Base-by-base conservation (phyloP, 1,140 invertebrate genomes). In the Drosophila varians region DNA sequence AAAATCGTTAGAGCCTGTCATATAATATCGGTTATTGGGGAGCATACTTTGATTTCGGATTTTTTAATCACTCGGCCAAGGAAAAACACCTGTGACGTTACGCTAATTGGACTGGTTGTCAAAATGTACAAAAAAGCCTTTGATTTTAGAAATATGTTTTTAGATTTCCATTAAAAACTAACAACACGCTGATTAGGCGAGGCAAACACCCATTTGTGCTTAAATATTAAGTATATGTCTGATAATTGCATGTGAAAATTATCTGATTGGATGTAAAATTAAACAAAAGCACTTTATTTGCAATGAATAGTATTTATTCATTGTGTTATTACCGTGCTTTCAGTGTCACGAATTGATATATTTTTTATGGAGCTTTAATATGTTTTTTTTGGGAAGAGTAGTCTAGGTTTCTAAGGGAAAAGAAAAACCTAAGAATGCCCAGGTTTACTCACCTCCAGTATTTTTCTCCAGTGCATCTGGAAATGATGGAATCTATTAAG, bases 241-340 rank as follows among this genome's bases (percentile, higher is more conserved):
- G 65, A 57, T 61, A 72, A 72, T 72, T 72, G 68, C 45, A 19
- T 54, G 68, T 31, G 16, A 71, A 70, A 46, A 58, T 46, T 28
- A 71, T 58, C 53, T 51, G 47, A 71, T 71, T 70, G 45, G 31
- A 46, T 51, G 45, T 73, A 48, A 73, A 62, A 73, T 26, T 36
- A 36, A n/a, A 73, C 34, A 42, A 51, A 58, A 23, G 26, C 60
- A 65, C 61, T 52, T 40, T 62, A 25, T 38, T 42, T 48, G 25
- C 43, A 46, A 60, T 60, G 21, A 43, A 21, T 12, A 21, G 7
- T 2, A 6, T 0, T 11, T 12, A 46, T 28, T 58, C 11, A 11
- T 3, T 14, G 8, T 1, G 12, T 9, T 36, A 9, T 28, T 28
- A 28, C 9, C 26, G 26, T 28, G n/a, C n/a, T 28, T 1, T 28